Percentiles rank a stretch among this genome's conserved stretches.
These are phyloP conservation scores for Akabosia matsudoensis DNA, from an alignment of 1,140 invertebrate species.

Conservation along the genomic window DNA sequence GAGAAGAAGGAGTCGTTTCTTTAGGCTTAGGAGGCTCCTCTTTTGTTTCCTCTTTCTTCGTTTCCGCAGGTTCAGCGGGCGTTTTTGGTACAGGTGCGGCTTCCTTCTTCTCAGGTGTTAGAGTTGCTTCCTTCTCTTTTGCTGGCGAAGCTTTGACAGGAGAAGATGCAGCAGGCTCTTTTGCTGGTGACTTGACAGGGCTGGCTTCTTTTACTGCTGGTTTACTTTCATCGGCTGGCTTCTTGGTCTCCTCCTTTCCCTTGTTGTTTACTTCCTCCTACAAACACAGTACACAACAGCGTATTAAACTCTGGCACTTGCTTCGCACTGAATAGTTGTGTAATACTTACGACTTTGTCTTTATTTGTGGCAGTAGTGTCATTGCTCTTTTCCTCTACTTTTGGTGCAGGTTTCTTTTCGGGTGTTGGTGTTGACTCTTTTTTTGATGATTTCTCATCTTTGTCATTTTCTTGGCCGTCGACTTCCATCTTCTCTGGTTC, in stretches of 20 bases:
- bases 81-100: slow-evolving; percentile 9
- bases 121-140: slow-evolving; percentile 17
- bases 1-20: neutral
- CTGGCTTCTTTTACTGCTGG: neutral
- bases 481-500: slow-evolving; percentile 12
- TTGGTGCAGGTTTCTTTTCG: slow-evolving; percentile 14
- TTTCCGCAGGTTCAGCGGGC: neutral
- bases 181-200: slow-evolving; percentile 10
- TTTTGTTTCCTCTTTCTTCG: slow-evolving; percentile 16
- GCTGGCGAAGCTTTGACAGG: neutral
- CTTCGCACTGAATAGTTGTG: too few species aligned
- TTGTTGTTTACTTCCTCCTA: slow-evolving; percentile 12
- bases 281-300: too few species aligned
- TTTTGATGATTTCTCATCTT: slow-evolving; percentile 4
- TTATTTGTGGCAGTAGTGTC: neutral
- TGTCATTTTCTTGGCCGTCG: neutral
- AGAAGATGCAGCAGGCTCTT: neutral
- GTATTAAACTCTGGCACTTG: too few species aligned
- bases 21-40: neutral
- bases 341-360: neutral
- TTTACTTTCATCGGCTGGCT: neutral
- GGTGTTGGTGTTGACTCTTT: slow-evolving; percentile 8
- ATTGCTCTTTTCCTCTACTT: slow-evolving; percentile 16
- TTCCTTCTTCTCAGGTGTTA: slow-evolving; percentile 20
- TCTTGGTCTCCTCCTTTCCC: neutral